phyloP scores from a whole-genome alignment of 2,888 invertebrate species.

The Lysandra coridon region DNA sequence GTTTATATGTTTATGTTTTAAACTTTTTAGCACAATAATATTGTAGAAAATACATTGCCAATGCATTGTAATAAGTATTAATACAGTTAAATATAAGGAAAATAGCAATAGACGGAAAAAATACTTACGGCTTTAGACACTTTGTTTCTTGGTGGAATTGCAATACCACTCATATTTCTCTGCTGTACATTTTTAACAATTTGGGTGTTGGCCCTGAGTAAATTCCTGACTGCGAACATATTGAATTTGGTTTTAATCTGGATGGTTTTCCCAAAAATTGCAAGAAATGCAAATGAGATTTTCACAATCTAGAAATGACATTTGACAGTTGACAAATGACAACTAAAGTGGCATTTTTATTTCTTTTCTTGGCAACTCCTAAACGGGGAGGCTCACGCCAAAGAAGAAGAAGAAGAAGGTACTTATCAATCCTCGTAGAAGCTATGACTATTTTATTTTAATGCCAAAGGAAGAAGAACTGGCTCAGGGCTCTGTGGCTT shows the following conservation, averaged over 20 bases:
- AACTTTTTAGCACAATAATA: not conserved
- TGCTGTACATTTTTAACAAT: slow-evolving; percentile 61
- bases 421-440: too few relatives aligned
- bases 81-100: not conserved
- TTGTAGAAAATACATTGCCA: not conserved
- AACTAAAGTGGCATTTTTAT: not conserved
- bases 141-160: slow-evolving; percentile 59
- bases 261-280: not conserved
- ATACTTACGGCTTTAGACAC: slow-evolving; percentile 60
- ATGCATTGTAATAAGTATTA: not conserved
- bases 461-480: too few relatives aligned
- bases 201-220: slow-evolving; percentile 57
- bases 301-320: not conserved
- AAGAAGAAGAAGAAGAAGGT: too few relatives aligned
- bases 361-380: not conserved
- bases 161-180: slow-evolving; percentile 63
- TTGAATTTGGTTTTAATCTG: slow-evolving; percentile 41
- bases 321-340: not conserved
- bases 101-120: slow-evolving; percentile 10
- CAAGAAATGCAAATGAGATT: slow-evolving; percentile 16
- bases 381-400: too few relatives aligned
- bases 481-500: too few relatives aligned
- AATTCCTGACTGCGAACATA: slow-evolving; percentile 63
- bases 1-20: not conserved
- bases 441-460: not conserved